Evolutionary conservation across 2,113 vertebrate species (phyloP).

Genomic region (Tinamus guttatus): DNA sequence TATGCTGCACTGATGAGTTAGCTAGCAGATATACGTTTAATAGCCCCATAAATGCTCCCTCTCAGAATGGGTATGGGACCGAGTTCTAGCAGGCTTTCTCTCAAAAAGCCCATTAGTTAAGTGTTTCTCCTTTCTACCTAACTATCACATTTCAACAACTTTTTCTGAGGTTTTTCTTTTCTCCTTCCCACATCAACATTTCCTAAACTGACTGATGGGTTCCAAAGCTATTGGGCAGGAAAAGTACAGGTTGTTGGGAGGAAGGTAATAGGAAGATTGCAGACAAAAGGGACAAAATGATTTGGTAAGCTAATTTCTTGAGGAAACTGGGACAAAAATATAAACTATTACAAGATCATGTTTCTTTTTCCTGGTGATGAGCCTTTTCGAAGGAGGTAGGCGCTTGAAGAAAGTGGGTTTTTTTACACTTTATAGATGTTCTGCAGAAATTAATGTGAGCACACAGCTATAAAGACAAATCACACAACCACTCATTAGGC

Average conservation of each 20-base stretch:
- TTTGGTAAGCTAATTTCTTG: constrained; percentile 29
- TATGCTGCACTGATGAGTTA: neutral
- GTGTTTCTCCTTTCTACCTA: neutral
- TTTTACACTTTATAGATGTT: neutral
- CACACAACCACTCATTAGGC: neutral
- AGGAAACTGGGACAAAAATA: neutral
- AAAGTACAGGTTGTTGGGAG: constrained; percentile 11
- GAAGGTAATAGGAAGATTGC: constrained; percentile 9
- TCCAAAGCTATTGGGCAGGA: constrained; percentile 43
- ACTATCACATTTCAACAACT: neutral
- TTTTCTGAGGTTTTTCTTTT: neutral
- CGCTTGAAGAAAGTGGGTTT: neutral
- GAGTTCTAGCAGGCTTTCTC: neutral
- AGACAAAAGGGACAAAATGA: neutral
- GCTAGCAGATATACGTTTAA: neutral
- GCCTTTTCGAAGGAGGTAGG: neutral
- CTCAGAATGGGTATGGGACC: neutral
- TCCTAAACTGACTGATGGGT: neutral
- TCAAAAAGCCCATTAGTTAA: neutral
- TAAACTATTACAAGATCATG: neutral
- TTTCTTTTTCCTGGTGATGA: neutral
- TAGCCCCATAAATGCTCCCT: neutral
- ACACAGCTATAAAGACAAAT: neutral
- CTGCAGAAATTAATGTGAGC: neutral
- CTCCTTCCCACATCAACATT: neutral